phyloP scores from a whole-genome alignment of 2,113 vertebrate species.

The Takifugu bimaculatus region DNA sequence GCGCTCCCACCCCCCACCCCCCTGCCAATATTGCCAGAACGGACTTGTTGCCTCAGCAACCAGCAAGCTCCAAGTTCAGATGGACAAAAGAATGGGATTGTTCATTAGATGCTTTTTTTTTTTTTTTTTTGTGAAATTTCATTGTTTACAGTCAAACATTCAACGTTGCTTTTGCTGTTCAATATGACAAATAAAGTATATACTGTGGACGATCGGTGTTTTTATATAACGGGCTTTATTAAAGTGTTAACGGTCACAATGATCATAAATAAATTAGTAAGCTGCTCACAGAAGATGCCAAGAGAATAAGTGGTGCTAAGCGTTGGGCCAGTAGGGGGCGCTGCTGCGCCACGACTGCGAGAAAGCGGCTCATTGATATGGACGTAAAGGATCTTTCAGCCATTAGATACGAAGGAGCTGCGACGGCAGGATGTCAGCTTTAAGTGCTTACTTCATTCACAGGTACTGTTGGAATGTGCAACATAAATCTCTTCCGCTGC shows the following conservation, averaged over 20 bases:
- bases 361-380: constrained; percentile 12
- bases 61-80: constrained; percentile 15
- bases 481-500: constrained; percentile 52
- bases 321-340: constrained; percentile 53
- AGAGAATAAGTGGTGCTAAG: constrained; percentile 2
- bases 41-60: constrained; percentile 6
- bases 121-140: constrained; percentile 24
- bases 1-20: constrained; percentile 2
- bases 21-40: constrained; percentile 15
- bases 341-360: constrained; percentile 25
- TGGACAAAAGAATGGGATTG: constrained; percentile 35
- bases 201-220: constrained; percentile 30
- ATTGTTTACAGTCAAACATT: constrained; percentile 62
- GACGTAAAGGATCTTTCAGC: background rate
- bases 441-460: constrained; percentile 61
- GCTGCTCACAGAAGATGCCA: constrained; percentile 22
- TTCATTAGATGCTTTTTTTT: constrained; percentile 7
- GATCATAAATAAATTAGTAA: constrained; percentile 61
- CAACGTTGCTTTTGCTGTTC: constrained; percentile 60
- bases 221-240: constrained; percentile 50
- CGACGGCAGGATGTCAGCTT: constrained; percentile 55
- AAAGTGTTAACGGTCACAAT: constrained; percentile 43
- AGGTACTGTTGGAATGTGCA: constrained; percentile 62
- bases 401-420: constrained; percentile 12
- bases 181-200: constrained; percentile 62